phyloP scores from a whole-genome alignment of 2,797 vertebrate genomes.

The Clarias laeviceps region DNA sequence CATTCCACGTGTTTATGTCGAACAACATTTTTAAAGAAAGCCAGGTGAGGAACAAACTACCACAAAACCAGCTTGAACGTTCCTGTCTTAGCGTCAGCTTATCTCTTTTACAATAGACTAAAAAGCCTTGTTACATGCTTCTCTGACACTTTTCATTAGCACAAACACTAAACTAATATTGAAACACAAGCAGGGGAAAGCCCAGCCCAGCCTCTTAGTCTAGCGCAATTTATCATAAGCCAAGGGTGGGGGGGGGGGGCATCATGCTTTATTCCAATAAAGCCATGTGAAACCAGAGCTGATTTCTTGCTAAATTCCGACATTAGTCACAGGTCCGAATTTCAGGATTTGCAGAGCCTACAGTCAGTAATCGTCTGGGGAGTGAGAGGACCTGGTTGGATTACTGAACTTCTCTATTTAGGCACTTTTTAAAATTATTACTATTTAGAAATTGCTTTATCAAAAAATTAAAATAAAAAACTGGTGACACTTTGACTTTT shows the following conservation, averaged over 20 bases:
- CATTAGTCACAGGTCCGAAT: conserved; percentile 94
- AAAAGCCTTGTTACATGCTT: conserved; percentile 81
- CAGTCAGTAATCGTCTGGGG: conserved; percentile 68
- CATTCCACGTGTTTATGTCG: neutral
- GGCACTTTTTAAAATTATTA: conserved; percentile 20
- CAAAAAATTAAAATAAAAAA: conserved; percentile 14
- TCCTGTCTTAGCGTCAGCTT: conserved; percentile 66
- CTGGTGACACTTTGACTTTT: conserved; percentile 40
- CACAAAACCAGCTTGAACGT: conserved; percentile 63
- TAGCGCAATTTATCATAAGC: conserved; percentile 85
- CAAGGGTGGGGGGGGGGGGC: conserved; percentile 70
- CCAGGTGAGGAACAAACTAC: conserved; percentile 65
- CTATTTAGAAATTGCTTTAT: conserved; percentile 2
- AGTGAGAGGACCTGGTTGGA: conserved; percentile 51
- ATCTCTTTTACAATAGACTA: conserved; percentile 65
- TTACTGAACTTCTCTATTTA: conserved; percentile 59
- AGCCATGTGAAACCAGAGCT: conserved; percentile 92
- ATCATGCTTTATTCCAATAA: conserved; percentile 85
- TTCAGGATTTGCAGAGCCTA: conserved; percentile 78
- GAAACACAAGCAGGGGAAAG: conserved; percentile 76
- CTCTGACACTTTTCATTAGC: conserved; percentile 83
- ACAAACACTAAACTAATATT: conserved; percentile 78
- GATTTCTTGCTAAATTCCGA: conserved; percentile 98
- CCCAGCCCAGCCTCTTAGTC: conserved; percentile 59
- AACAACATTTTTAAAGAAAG: conserved; percentile 21